Conservation (phyloP, 2,888 invertebrate species). For the Sipha maydis region DNA sequence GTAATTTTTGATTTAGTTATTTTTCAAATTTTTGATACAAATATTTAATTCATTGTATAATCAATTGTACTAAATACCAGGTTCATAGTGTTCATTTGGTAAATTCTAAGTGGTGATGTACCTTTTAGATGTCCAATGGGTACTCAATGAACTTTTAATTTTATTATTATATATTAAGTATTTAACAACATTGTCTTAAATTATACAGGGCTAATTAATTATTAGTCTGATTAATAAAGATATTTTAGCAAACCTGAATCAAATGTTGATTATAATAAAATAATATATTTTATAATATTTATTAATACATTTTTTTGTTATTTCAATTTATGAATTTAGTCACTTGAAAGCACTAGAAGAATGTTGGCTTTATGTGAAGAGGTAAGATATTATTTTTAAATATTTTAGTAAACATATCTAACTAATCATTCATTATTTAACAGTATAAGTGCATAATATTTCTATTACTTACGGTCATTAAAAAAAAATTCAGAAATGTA, state of each 20-base stretch:
- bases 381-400: conserved; percentile 73
- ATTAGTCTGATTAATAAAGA: background rate
- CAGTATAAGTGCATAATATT: background rate
- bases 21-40: background rate
- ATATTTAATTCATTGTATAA: too few relatives aligned
- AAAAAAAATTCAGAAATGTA: conserved; percentile 18
- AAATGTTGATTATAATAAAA: background rate
- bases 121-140: background rate
- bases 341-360: conserved; percentile 89
- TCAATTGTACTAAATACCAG: background rate
- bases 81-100: background rate
- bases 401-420: background rate
- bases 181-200: background rate
- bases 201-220: background rate
- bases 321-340: conserved; percentile 74
- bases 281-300: conserved; percentile 1
- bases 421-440: conserved; percentile 19
- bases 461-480: background rate
- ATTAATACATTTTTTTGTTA: conserved; percentile 27
- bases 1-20: conserved; percentile 65
- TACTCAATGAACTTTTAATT: background rate
- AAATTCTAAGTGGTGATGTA: background rate
- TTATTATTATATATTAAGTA: background rate
- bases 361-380: conserved; percentile 94
- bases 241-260: background rate